phyloP scores from a whole-genome alignment of 2,797 vertebrate genomes.

The Pampus argenteus region DNA sequence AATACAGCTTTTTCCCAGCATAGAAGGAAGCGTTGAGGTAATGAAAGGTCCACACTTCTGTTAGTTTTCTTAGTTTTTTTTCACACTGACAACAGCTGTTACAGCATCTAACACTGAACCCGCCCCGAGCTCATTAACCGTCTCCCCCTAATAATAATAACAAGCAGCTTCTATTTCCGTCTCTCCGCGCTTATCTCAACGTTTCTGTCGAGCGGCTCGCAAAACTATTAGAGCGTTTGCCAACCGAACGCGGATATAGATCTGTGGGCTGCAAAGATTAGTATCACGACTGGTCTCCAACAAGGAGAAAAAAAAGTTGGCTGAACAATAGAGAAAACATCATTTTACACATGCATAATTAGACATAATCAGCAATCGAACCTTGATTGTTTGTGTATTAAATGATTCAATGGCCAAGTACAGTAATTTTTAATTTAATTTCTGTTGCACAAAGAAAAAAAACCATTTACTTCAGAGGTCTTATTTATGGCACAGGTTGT shows the following conservation, averaged over 20 bases:
- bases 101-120: neutral
- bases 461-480: neutral
- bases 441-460: neutral
- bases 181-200: neutral
- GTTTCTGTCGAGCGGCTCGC: too few relatives aligned
- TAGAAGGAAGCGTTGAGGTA: slow-evolving; percentile 44
- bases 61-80: too few relatives aligned
- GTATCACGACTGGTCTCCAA: neutral
- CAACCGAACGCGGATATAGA: too few relatives aligned
- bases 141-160: slow-evolving; percentile 10
- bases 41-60: slow-evolving; percentile 54
- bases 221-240: too few relatives aligned
- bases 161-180: neutral
- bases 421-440: too few relatives aligned
- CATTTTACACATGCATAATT: neutral
- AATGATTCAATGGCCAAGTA: too few relatives aligned
- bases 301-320: slow-evolving; percentile 1
- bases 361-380: neutral
- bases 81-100: slow-evolving; percentile 55
- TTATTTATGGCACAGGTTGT: neutral
- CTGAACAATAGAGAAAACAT: neutral
- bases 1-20: slow-evolving; percentile 49
- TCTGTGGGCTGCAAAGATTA: too few relatives aligned
- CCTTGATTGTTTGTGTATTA: neutral
- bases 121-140: slow-evolving; percentile 13